phyloP scores from a whole-genome alignment of 2,113 vertebrate genomes.

The Serinus canaria region DNA sequence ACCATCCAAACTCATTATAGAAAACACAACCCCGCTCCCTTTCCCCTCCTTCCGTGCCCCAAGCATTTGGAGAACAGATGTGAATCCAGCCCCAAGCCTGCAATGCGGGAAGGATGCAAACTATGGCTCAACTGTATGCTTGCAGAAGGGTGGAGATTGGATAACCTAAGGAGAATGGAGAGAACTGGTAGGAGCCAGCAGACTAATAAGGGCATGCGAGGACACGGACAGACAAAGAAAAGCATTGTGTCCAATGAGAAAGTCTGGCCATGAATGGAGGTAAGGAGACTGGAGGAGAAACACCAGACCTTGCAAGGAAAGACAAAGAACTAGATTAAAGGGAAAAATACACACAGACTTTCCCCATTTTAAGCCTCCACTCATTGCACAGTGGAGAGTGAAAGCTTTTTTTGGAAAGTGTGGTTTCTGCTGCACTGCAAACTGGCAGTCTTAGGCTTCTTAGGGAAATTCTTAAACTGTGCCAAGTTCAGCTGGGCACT shows the following conservation, averaged over 20 bases:
- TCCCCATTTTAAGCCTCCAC: neutral
- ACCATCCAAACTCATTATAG: neutral
- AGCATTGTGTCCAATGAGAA: neutral
- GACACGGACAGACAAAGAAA: neutral
- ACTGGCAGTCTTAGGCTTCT: neutral
- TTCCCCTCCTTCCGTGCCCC: neutral
- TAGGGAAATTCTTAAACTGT: neutral
- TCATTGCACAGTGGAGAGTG: neutral
- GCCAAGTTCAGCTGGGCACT: neutral
- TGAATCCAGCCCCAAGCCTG: neutral
- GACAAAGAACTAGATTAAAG: neutral
- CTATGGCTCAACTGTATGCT: neutral
- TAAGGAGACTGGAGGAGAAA: neutral
- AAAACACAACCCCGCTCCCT: neutral
- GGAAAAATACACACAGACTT: neutral
- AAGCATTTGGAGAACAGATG: conserved; percentile 43
- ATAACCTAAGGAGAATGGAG: neutral
- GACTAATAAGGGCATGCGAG: neutral
- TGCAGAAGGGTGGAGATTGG: neutral
- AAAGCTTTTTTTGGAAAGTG: neutral
- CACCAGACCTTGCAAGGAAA: neutral
- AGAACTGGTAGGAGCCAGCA: neutral
- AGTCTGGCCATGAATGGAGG: neutral
- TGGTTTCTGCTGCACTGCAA: neutral
- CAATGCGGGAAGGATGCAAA: neutral